These are phyloP conservation scores for Apotomis turbidana DNA, from an alignment of 2,888 invertebrate genomes.

Conservation along the genomic window DNA sequence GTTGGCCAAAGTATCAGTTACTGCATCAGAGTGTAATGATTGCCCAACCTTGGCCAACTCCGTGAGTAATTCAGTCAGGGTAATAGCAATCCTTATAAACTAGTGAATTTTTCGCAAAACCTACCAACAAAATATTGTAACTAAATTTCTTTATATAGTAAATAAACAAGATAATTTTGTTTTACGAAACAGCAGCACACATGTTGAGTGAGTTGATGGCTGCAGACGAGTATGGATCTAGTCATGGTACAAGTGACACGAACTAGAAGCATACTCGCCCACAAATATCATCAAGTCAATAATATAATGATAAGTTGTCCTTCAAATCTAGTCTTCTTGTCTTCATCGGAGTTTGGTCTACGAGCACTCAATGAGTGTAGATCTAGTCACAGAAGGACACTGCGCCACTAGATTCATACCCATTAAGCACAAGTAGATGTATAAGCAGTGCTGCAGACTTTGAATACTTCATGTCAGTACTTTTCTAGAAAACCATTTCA, in stretches of 20 bases:
- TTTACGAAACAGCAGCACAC: background rate
- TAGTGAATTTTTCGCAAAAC: too few relatives aligned
- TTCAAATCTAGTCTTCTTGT: conserved; percentile 4
- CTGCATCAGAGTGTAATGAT: too few relatives aligned
- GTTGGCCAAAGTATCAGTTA: too few relatives aligned
- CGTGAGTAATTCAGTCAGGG: too few relatives aligned
- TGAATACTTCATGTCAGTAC: conserved; percentile 34
- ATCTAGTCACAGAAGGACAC: conserved; percentile 90
- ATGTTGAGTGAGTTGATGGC: conserved; percentile 80
- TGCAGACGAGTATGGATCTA: conserved; percentile 96
- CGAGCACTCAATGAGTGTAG: conserved; percentile 92
- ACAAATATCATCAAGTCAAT: conserved; percentile 86
- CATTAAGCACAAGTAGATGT: conserved; percentile 76
- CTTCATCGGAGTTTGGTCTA: conserved; percentile 54
- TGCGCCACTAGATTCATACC: conserved; percentile 89
- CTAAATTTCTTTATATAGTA: too few relatives aligned
- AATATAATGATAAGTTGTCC: conserved; percentile 20
- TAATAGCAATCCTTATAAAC: too few relatives aligned
- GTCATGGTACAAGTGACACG: conserved; percentile 88
- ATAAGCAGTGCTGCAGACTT: conserved; percentile 39
- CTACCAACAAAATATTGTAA: too few relatives aligned
- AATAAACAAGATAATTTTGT: too few relatives aligned
- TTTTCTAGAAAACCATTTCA: conserved; percentile 11
- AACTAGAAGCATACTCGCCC: conserved; percentile 92
- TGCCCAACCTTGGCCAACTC: too few relatives aligned